Percentiles rank a stretch among this genome's conserved stretches.
Evolutionary conservation across 2,888 invertebrate genomes (phyloP).

Genomic region (Ectropis crepuscularia): DNA sequence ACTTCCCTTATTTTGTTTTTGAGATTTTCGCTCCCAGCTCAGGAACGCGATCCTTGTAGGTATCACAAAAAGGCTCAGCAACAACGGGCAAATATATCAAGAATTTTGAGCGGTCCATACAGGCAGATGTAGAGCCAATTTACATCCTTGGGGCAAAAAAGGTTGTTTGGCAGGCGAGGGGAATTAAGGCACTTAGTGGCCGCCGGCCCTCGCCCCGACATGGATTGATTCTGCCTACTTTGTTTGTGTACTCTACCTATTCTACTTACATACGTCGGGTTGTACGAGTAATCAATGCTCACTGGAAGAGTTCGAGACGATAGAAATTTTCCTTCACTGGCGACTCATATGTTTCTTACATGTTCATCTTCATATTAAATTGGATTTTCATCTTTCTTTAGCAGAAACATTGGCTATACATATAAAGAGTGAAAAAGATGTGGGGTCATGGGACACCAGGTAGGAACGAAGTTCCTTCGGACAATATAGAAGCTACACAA

Average conservation of each 20-base stretch:
- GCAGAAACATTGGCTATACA: too few relatives aligned
- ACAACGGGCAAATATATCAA: conserved; percentile 20
- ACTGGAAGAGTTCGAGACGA: too few relatives aligned
- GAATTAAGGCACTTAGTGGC: conserved; percentile 72
- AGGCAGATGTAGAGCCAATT: conserved; percentile 46
- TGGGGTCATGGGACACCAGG: too few relatives aligned
- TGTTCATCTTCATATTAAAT: too few relatives aligned
- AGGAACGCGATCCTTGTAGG: neutral
- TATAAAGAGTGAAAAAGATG: too few relatives aligned
- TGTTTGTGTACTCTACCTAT: conserved; percentile 36
- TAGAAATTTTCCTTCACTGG: too few relatives aligned
- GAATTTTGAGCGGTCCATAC: conserved; percentile 19
- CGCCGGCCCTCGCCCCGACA: conserved; percentile 56
- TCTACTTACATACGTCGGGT: conserved; percentile 4
- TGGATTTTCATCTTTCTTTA: too few relatives aligned
- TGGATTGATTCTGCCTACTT: conserved; percentile 68
- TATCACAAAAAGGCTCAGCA: conserved; percentile 12
- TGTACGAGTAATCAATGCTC: neutral
- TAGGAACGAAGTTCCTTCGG: too few relatives aligned
- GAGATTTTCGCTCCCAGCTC: neutral
- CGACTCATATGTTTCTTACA: too few relatives aligned
- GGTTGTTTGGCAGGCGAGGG: conserved; percentile 53
- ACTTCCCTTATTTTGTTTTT: neutral
- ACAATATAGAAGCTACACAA: too few relatives aligned
- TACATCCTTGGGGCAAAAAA: conserved; percentile 56